Evolutionary conservation across 2,888 invertebrate species (phyloP).

Genomic region (Rotaria sp.): DNA sequence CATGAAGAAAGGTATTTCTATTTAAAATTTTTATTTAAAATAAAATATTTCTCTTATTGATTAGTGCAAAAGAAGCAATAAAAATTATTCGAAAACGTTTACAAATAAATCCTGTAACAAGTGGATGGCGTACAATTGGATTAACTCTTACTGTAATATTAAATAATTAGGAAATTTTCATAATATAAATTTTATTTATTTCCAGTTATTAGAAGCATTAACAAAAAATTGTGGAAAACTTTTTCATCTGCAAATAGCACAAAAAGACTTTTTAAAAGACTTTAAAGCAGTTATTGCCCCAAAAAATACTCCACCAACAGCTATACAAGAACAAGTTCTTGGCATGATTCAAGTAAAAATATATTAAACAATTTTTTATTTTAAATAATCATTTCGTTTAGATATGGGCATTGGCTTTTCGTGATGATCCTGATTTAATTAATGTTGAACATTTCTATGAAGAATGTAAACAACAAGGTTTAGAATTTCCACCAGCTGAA

Average conservation of each 20-base stretch:
- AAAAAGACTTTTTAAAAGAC: slow-evolving; percentile 74
- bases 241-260: background rate
- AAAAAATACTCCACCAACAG: slow-evolving; percentile 92
- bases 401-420: slow-evolving; percentile 96
- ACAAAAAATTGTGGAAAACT: slow-evolving; percentile 20
- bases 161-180: background rate
- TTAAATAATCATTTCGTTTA: background rate
- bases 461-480: slow-evolving; percentile 84
- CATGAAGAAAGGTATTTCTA: background rate
- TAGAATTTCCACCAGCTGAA: slow-evolving; percentile 73
- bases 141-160: background rate
- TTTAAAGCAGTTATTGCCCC: slow-evolving; percentile 69
- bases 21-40: background rate
- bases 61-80: slow-evolving; percentile 15
- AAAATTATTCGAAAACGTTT: slow-evolving; percentile 18
- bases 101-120: background rate
- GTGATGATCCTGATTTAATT: slow-evolving; percentile 75
- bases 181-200: background rate
- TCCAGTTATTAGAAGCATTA: slow-evolving; percentile 7
- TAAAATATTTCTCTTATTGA: background rate
- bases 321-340: slow-evolving; percentile 85
- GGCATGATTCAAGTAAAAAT: slow-evolving; percentile 72
- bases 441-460: slow-evolving; percentile 90
- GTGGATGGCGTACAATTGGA: background rate
- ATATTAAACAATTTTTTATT: background rate